phyloP scores from a whole-genome alignment of 2,888 invertebrate genomes.

The Drosophila anomelani region DNA sequence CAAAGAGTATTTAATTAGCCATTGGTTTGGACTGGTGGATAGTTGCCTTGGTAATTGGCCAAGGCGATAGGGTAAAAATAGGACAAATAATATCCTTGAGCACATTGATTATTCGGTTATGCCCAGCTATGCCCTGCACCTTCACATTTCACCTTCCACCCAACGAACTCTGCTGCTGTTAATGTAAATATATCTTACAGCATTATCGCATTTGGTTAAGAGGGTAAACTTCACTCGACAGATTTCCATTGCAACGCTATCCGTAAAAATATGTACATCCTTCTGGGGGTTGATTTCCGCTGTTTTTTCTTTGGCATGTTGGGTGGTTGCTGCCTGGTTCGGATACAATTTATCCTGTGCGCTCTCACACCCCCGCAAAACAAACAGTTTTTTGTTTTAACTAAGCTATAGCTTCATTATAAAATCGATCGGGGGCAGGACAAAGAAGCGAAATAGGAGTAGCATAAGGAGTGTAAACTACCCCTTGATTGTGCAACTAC shows the following conservation, averaged over 20 bases:
- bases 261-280: constrained; percentile 25
- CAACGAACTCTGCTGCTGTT: constrained; percentile 8
- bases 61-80: too few relatives aligned
- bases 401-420: constrained; percentile 63
- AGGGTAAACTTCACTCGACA: constrained; percentile 32
- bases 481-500: constrained; percentile 22
- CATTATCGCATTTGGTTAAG: constrained; percentile 39
- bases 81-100: too few relatives aligned
- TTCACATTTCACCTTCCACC: constrained; percentile 16
- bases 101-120: not conserved
- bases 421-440: constrained; percentile 59
- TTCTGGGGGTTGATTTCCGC: constrained; percentile 44
- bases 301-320: not conserved
- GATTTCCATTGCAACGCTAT: constrained; percentile 38
- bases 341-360: constrained; percentile 37
- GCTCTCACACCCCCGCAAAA: constrained; percentile 41
- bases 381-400: constrained; percentile 57
- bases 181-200: constrained; percentile 36
- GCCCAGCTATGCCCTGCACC: not conserved
- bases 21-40: not conserved
- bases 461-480: constrained; percentile 38
- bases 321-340: constrained; percentile 11
- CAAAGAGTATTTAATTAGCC: constrained; percentile 7
- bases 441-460: constrained; percentile 4
- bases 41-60: constrained; percentile 1